Percentiles rank a stretch among this genome's conserved stretches.
Conservation (phyloP, 2,888 invertebrate genomes). For the Sepiola atlantica region DNA sequence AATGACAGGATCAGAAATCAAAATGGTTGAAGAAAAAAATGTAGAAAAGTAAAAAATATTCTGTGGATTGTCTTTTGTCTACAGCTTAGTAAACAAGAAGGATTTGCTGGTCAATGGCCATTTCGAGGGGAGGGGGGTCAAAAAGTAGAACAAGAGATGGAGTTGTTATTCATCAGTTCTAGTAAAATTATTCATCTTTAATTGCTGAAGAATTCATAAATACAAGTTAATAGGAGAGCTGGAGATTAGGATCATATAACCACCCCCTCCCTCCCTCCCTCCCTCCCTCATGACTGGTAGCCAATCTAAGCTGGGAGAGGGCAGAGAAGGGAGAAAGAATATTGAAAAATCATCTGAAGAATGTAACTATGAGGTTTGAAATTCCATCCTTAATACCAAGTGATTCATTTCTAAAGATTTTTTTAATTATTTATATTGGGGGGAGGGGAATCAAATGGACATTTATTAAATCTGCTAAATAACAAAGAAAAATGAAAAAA, state of each 20-base stretch:
- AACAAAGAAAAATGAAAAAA: neutral
- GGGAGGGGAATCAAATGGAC: neutral
- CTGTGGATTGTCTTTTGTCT: no score
- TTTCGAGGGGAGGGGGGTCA: no score
- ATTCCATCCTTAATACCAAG: neutral
- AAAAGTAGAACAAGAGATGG: neutral
- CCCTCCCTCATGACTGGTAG: neutral
- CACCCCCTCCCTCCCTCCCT: neutral
- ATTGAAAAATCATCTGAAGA: neutral
- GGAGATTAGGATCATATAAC: neutral
- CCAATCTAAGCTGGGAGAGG: no score
- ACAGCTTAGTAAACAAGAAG: no score
- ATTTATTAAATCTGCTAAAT: neutral
- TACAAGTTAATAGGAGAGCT: neutral
- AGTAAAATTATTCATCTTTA: constrained; percentile 21
- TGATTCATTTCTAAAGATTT: neutral
- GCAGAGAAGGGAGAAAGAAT: neutral
- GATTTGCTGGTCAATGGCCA: no score
- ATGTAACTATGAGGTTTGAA: neutral
- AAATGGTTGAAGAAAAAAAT: no score
- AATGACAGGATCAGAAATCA: no score
- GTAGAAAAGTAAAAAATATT: no score
- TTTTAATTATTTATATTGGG: neutral
- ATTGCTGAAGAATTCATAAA: constrained; percentile 32
- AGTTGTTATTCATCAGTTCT: neutral